phyloP scores from a whole-genome alignment of 2,113 vertebrate genomes.

The Podarcis cretensis region DNA sequence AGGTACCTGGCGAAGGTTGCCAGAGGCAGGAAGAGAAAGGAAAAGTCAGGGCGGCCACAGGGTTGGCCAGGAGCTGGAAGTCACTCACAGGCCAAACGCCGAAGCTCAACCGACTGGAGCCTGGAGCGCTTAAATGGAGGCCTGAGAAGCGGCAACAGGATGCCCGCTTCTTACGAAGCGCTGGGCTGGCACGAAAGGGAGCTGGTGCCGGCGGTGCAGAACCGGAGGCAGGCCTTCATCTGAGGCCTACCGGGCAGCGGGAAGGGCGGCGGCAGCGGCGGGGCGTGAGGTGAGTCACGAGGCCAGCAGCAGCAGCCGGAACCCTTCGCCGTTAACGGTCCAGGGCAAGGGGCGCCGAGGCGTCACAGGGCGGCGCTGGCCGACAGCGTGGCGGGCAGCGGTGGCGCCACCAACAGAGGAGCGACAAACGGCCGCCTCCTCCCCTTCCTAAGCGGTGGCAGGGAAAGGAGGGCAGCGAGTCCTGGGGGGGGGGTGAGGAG shows the following conservation, averaged over 20 bases:
- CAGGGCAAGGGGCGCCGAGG: too few species aligned
- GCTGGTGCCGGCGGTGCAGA: neutral
- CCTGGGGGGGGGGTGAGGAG: neutral
- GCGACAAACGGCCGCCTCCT: neutral
- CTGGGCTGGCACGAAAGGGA: neutral
- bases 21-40: neutral
- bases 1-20: neutral
- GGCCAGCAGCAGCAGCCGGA: neutral
- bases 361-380: slow-evolving; percentile 13
- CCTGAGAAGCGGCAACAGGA: neutral
- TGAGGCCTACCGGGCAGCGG: neutral
- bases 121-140: neutral
- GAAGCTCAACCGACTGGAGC: too few species aligned
- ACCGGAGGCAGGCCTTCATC: neutral
- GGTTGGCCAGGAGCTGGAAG: neutral
- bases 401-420: neutral
- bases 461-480: neutral
- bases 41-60: neutral
- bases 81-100: neutral
- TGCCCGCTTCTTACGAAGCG: neutral
- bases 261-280: neutral
- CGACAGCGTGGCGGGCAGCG: neutral
- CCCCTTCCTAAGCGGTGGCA: neutral
- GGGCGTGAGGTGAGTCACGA: neutral
- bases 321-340: neutral